Conservation (phyloP, 1,140 invertebrate genomes). For the Ladona fulva region DNA sequence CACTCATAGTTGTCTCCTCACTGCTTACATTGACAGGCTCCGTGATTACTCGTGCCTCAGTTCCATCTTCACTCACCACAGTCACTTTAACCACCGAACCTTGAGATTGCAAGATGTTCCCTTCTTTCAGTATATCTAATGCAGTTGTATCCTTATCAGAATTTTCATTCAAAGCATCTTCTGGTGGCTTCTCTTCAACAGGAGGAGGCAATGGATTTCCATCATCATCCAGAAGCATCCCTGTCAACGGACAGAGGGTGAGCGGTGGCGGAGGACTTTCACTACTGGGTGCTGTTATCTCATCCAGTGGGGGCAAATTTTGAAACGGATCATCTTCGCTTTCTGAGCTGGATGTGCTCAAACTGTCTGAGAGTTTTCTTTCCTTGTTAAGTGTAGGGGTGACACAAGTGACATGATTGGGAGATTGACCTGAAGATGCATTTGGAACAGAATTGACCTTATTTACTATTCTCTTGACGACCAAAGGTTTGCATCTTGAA, state of each 20-base stretch:
- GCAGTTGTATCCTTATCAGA: too few species aligned
- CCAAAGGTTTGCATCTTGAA: neutral
- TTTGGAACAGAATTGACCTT: neutral
- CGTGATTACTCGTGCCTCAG: too few species aligned
- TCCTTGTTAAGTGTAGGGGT: neutral
- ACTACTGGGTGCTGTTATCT: conserved; percentile 31
- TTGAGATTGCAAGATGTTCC: too few species aligned
- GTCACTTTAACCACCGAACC: too few species aligned
- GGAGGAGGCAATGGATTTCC: conserved; percentile 53
- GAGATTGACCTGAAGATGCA: neutral
- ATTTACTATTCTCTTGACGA: neutral
- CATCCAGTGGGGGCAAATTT: neutral
- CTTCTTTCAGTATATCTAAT: too few species aligned
- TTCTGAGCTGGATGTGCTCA: neutral
- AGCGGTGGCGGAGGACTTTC: conserved; percentile 56
- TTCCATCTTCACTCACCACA: too few species aligned
- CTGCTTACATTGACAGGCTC: too few species aligned
- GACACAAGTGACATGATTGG: neutral
- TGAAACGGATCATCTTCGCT: neutral
- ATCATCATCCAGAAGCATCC: conserved; percentile 60
- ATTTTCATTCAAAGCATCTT: too few species aligned
- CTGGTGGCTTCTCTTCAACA: neutral
- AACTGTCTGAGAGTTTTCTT: neutral
- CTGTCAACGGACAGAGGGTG: conserved; percentile 56
- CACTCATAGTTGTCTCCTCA: too few species aligned